These are phyloP conservation scores for Actenoides lindsayi DNA, from an alignment of 2,113 vertebrate species.

Conservation along the genomic window DNA sequence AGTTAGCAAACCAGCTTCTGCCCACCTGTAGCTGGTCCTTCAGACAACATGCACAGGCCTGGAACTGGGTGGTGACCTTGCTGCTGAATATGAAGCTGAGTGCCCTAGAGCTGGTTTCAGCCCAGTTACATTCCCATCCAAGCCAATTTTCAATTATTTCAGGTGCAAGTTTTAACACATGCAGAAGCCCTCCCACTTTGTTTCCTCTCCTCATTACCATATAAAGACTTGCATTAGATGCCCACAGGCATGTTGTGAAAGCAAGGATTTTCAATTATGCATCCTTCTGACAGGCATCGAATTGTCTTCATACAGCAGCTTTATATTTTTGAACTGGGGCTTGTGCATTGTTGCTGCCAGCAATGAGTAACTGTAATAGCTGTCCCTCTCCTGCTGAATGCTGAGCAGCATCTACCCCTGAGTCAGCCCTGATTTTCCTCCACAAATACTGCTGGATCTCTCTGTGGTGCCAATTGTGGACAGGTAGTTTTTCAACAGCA, in stretches of 20 bases:
- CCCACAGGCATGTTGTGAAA: constrained; percentile 59
- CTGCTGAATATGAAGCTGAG: constrained; percentile 26
- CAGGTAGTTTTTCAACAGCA: background rate
- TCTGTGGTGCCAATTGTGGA: background rate
- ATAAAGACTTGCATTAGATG: constrained; percentile 51
- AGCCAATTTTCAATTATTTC: constrained; percentile 64
- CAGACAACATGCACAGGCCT: background rate
- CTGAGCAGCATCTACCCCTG: background rate
- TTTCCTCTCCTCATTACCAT: constrained; percentile 58
- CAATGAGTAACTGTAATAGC: background rate
- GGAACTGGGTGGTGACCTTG: background rate
- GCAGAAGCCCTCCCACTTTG: constrained; percentile 53
- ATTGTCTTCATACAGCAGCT: constrained; percentile 17
- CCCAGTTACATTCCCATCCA: background rate
- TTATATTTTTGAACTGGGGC: background rate
- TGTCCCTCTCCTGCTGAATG: background rate
- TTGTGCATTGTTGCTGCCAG: background rate
- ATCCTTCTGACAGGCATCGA: constrained; percentile 34
- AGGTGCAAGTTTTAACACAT: constrained; percentile 68
- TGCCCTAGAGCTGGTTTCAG: constrained; percentile 42
- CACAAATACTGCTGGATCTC: background rate
- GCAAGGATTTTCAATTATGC: constrained; percentile 55
- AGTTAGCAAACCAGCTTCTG: background rate
- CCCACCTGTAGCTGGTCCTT: constrained; percentile 25
- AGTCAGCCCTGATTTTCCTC: background rate